Base-by-base conservation (phyloP, 2,113 vertebrate genomes). In the Panurus biarmicus region DNA sequence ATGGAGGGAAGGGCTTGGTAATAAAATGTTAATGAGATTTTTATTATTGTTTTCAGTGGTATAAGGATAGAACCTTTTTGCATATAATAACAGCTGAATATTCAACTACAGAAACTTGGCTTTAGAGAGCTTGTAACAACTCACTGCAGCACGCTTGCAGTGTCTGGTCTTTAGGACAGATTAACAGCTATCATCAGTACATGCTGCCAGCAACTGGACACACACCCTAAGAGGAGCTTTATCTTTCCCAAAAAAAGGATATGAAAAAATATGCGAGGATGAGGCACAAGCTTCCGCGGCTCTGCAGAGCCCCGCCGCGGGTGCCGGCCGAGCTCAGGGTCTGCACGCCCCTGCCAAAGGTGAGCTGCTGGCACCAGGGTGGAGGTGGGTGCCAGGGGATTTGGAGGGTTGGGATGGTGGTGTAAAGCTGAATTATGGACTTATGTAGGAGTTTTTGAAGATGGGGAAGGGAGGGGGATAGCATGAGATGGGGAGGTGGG, bases 231-330 rank as follows among this genome's bases (percentile, higher is more conserved):
- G 82, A 93, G 60, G 56, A 94, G 14, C 18, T 72, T 71, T 58
- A 44, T 15, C 82, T 74, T 28, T 29, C 6, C 75, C 5, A 1
- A 25, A 56, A 40, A 71, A 83, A 76, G 86, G 79, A 80, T 51
- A 96, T 96, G 96, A 96, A 93, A 81, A 96, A 91, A 28, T 96
- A 91, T 3, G 0, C 0, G 0, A 91, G 73, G 93, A 96, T 96
- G 91, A 92, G 85, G 58, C 65, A 45, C 56, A 96, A 96, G 53
- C 93, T 96, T 3, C 94, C 94, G 0, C 77, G 73, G 61, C 74
- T 96, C 53, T 96, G 96, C 22, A 7, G 95, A 78, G 14, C 73
- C 48, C n/a, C 91, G 0, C n/a, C 89, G 0, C 77, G 91, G 24
- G 40, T 89, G 54, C 84, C 91, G 0, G 51, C 80, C 0, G 94